Evolutionary conservation across 2,888 invertebrate genomes (phyloP).

Genomic region (Andrena dorsata): DNA sequence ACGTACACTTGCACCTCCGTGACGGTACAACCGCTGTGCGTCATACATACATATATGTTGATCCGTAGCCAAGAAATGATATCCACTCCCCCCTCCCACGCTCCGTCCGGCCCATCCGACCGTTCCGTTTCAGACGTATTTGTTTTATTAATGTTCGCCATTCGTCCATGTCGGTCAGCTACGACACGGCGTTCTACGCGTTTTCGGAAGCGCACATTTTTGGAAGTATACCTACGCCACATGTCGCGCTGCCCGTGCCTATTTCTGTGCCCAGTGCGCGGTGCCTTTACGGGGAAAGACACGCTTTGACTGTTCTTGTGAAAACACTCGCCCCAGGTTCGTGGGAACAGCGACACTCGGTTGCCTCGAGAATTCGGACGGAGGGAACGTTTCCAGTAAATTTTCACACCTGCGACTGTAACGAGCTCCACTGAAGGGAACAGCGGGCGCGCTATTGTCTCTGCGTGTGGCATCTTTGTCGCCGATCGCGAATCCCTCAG

Average conservation of each 20-base stretch:
- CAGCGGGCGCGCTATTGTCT: background rate
- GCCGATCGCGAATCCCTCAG: constrained; percentile 21
- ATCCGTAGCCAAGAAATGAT: constrained; percentile 29
- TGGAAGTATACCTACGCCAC: constrained; percentile 28
- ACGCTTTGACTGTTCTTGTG: constrained; percentile 62
- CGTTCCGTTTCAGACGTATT: constrained; percentile 31
- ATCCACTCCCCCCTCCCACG: background rate
- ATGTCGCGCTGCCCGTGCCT: constrained; percentile 23
- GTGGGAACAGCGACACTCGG: constrained; percentile 68
- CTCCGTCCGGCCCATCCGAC: background rate
- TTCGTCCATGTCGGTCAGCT: constrained; percentile 24
- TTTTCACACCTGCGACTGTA: constrained; percentile 22
- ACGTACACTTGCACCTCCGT: constrained; percentile 41
- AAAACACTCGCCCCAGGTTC: constrained; percentile 70
- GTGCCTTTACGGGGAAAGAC: constrained; percentile 40
- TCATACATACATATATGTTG: constrained; percentile 42
- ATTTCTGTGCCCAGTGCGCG: constrained; percentile 46
- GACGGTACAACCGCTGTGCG: constrained; percentile 16
- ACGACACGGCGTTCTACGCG: background rate
- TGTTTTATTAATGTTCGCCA: constrained; percentile 37
- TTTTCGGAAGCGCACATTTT: constrained; percentile 22
- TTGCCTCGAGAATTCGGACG: constrained; percentile 66
- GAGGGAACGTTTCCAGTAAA: constrained; percentile 38
- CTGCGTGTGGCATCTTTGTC: background rate
- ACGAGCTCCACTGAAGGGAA: background rate